phyloP scores from a whole-genome alignment of 2,113 vertebrate species.

The Myotis lucifugus region DNA sequence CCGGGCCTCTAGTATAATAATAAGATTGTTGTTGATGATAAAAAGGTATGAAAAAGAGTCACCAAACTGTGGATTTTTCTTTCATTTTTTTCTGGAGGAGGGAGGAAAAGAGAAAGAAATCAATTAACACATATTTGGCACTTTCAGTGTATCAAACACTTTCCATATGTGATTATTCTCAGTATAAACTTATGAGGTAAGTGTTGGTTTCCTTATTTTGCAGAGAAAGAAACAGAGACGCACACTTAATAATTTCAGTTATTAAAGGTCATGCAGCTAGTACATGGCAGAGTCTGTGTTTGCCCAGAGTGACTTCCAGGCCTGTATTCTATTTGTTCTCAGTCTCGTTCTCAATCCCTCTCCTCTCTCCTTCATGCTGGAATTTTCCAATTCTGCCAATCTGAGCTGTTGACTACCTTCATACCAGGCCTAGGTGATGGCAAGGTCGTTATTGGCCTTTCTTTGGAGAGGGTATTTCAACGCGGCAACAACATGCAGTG shows the following conservation, averaged over 20 bases:
- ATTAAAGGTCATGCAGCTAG: not conserved
- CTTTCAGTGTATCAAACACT: not conserved
- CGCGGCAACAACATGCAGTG: not conserved
- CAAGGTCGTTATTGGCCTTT: not conserved
- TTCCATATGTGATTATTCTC: not conserved
- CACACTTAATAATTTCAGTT: not conserved
- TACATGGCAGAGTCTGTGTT: not conserved
- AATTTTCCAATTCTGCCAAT: not conserved
- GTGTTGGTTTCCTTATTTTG: not conserved
- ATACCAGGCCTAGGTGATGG: not conserved
- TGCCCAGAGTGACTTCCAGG: not conserved
- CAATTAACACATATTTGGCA: not conserved
- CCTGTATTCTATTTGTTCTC: not conserved
- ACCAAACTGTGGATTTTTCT: not conserved
- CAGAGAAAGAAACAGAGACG: not conserved
- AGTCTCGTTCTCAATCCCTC: not conserved
- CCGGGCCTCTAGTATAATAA: not conserved
- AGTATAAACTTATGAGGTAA: not conserved
- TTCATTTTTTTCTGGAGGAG: not conserved
- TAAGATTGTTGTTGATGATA: not conserved
- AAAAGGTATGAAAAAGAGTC: not conserved
- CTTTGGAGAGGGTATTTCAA: not conserved
- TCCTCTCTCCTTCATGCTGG: not conserved
- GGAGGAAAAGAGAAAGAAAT: not conserved
- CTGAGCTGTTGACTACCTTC: not conserved